A percentile compares a stretch with the other conserved stretches of the same genome.
phyloP scores from a whole-genome alignment of 2,888 invertebrate genomes.

The Flexamia atlantica region DNA sequence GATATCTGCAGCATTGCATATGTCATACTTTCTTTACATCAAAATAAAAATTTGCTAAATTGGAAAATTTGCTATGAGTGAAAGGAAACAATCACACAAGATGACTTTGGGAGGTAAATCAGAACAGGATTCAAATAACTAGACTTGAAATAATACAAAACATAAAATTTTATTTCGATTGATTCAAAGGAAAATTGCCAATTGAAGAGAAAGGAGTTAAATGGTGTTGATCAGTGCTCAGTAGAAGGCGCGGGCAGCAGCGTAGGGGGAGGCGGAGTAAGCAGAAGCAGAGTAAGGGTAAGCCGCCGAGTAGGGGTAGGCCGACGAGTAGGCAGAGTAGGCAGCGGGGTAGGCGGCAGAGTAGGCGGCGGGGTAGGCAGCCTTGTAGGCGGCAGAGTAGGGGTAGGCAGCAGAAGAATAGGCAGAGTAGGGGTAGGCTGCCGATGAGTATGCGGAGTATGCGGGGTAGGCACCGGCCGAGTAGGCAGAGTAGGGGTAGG shows the following conservation, averaged over 20 bases:
- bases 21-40: too few relatives aligned
- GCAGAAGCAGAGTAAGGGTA: conserved; percentile 50
- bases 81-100: too few relatives aligned
- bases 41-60: too few relatives aligned
- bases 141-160: too few relatives aligned
- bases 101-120: too few relatives aligned
- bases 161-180: neutral
- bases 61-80: too few relatives aligned
- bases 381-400: conserved; percentile 6
- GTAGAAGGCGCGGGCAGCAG: conserved; percentile 18
- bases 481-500: neutral
- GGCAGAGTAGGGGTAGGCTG: conserved; percentile 63
- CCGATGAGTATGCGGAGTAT: conserved; percentile 57
- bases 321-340: conserved; percentile 24
- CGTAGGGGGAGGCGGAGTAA: conserved; percentile 55
- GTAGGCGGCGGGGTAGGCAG: conserved; percentile 45
- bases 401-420: conserved; percentile 53
- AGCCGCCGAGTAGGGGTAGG: conserved; percentile 40
- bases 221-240: conserved; percentile 6
- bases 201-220: conserved; percentile 2
- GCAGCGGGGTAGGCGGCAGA: conserved; percentile 61
- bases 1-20: too few relatives aligned
- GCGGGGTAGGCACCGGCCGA: conserved; percentile 61
- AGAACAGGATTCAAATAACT: too few relatives aligned
- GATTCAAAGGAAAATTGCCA: neutral